Percentiles rank a stretch among this genome's conserved stretches.
Conservation (phyloP, 1,140 invertebrate species). For the Trichogramma pretiosum region DNA sequence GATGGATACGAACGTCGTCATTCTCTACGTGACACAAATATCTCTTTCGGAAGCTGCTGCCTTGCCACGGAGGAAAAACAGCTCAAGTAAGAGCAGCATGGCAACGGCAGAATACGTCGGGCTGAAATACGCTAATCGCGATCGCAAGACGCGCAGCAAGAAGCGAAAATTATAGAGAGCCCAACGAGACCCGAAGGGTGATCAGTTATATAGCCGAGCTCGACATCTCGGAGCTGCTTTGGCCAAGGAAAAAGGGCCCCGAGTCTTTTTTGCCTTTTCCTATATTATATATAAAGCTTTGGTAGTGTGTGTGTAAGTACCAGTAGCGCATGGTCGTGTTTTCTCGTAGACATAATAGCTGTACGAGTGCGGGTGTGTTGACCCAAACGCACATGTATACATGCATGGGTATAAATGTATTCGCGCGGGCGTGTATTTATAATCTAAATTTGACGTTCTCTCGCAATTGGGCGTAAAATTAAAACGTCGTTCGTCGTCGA, state of each 20-base stretch:
- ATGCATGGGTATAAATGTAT: no score
- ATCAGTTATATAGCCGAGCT: conserved; percentile 1
- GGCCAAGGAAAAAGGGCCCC: conserved; percentile 7
- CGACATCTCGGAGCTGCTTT: not conserved
- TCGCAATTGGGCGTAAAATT: no score
- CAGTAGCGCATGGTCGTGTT: not conserved
- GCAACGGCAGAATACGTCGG: no score
- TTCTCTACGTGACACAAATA: not conserved
- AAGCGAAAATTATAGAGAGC: not conserved
- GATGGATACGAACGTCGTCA: conserved; percentile 5
- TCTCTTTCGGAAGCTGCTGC: no score
- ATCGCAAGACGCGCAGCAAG: not conserved
- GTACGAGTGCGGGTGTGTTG: conserved; percentile 22
- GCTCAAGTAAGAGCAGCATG: not conserved
- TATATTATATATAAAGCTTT: no score
- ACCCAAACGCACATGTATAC: conserved; percentile 32
- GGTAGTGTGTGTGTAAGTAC: no score
- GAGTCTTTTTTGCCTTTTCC: conserved; percentile 1
- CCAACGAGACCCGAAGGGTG: not conserved
- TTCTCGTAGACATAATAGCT: conserved; percentile 37
- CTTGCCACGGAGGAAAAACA: conserved; percentile 1
- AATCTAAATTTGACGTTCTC: no score
- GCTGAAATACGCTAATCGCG: not conserved
- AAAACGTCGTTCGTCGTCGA: no score
- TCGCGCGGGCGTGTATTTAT: no score